These are phyloP conservation scores for Netelia fuscicornis DNA, from an alignment of 2,888 invertebrate genomes.

Conservation along the genomic window DNA sequence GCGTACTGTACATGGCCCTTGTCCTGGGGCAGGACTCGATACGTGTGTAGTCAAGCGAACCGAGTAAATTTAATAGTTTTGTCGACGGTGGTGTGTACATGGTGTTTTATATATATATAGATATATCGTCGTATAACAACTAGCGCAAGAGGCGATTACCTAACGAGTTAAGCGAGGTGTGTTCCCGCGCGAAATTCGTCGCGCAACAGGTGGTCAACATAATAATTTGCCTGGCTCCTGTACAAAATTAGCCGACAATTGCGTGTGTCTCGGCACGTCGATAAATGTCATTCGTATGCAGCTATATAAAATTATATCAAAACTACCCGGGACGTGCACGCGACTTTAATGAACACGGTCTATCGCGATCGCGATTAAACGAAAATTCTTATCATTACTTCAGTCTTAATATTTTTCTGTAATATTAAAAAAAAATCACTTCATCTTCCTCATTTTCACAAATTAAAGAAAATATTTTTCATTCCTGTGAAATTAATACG, in stretches of 20 bases:
- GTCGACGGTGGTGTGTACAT: constrained; percentile 32
- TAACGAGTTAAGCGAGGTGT: constrained; percentile 27
- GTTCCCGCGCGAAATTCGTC: constrained; percentile 60
- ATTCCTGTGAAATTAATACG: no score
- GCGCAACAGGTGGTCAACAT: constrained; percentile 69
- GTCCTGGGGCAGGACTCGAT: constrained; percentile 25
- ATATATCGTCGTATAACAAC: background rate
- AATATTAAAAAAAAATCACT: no score
- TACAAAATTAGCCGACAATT: constrained; percentile 64
- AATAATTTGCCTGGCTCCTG: constrained; percentile 64
- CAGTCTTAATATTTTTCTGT: no score
- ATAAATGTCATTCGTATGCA: constrained; percentile 63
- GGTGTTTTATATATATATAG: background rate
- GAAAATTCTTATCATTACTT: no score
- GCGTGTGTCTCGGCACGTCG: constrained; percentile 60
- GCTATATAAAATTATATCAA: no score
- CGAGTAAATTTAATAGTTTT: constrained; percentile 66
- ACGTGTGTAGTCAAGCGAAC: constrained; percentile 46
- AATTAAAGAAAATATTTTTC: no score
- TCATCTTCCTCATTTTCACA: no score
- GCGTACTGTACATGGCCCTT: constrained; percentile 22
- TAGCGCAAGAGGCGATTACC: constrained; percentile 53
- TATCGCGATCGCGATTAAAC: no score
- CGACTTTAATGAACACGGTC: no score
- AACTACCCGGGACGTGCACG: no score